phyloP scores from a whole-genome alignment of 2,113 vertebrate species.

The Oostethus manadensis region DNA sequence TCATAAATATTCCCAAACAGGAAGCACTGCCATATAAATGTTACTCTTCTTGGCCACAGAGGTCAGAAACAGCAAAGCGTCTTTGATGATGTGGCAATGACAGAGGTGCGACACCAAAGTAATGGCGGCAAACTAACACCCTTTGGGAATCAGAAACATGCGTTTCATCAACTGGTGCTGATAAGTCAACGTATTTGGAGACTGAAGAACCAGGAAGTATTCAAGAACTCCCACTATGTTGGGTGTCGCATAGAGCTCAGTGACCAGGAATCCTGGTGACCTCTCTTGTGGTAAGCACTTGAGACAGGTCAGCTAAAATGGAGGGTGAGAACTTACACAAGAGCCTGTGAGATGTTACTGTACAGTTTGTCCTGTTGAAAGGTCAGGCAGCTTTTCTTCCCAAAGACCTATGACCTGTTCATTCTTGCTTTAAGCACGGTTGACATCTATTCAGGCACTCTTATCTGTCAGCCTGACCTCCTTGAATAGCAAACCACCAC shows the following conservation, averaged over 20 bases:
- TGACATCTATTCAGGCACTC: slow-evolving; percentile 12
- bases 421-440: slow-evolving; percentile 27
- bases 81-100: slow-evolving; percentile 3
- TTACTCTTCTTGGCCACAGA: not conserved
- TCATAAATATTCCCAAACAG: slow-evolving; percentile 1
- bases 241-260: slow-evolving; percentile 14
- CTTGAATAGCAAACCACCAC: slow-evolving; percentile 3
- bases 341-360: slow-evolving; percentile 33
- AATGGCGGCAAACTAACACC: slow-evolving; percentile 33
- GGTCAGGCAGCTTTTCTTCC: slow-evolving; percentile 46
- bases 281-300: slow-evolving; percentile 29
- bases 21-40: slow-evolving; percentile 4
- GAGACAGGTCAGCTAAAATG: slow-evolving; percentile 37
- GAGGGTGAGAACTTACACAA: slow-evolving; percentile 23
- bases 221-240: slow-evolving; percentile 35
- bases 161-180: slow-evolving; percentile 58
- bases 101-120: slow-evolving; percentile 12
- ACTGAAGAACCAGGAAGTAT: slow-evolving; percentile 42
- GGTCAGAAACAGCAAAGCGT: not conserved
- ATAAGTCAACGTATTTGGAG: slow-evolving; percentile 51
- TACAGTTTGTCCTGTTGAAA: slow-evolving; percentile 39
- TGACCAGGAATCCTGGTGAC: slow-evolving; percentile 24
- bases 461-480: slow-evolving; percentile 12
- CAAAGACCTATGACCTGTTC: slow-evolving; percentile 43
- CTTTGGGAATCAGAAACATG: slow-evolving; percentile 46